Evolutionary conservation across 2,797 vertebrate genomes (phyloP).

Genomic region (Catostomus latipinnis): DNA sequence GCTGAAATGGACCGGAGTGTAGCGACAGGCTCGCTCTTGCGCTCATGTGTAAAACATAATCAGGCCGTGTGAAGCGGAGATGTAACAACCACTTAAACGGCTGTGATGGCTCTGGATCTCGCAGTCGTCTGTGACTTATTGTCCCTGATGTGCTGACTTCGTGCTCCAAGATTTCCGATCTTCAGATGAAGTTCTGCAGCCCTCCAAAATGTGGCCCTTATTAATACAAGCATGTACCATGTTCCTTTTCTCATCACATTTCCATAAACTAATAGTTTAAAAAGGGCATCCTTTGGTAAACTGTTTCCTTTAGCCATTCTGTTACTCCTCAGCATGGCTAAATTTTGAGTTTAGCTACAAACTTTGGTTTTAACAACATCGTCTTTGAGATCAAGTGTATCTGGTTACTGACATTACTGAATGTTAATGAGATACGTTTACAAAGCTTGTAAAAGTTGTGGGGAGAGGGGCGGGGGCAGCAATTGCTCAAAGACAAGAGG

Average conservation of each 20-base stretch:
- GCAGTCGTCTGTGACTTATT: slow-evolving; percentile 68
- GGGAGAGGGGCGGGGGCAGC: slow-evolving; percentile 10
- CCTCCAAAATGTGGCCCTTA: neutral
- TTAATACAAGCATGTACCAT: neutral
- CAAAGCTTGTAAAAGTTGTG: slow-evolving; percentile 37
- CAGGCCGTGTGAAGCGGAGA: slow-evolving; percentile 64
- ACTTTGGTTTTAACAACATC: slow-evolving; percentile 34
- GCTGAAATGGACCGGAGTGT: slow-evolving; percentile 5
- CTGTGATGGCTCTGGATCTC: slow-evolving; percentile 67
- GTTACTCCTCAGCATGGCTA: neutral
- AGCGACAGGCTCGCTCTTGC: slow-evolving; percentile 64
- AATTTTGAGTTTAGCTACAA: neutral
- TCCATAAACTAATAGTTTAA: slow-evolving; percentile 28
- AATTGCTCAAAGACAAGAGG: slow-evolving; percentile 18
- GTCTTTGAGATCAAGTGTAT: slow-evolving; percentile 39
- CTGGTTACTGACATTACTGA: slow-evolving; percentile 32
- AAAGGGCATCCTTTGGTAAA: slow-evolving; percentile 8
- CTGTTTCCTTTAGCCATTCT: neutral
- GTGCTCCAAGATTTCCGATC: slow-evolving; percentile 65
- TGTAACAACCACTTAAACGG: slow-evolving; percentile 72
- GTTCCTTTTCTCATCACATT: slow-evolving; percentile 23
- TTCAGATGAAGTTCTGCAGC: slow-evolving; percentile 12
- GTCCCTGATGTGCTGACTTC: slow-evolving; percentile 69
- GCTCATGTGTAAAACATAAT: slow-evolving; percentile 76
- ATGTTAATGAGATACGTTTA: slow-evolving; percentile 41